These are phyloP conservation scores for Isurus oxyrinchus DNA, from an alignment of 2,113 vertebrate species.

Conservation along the genomic window DNA sequence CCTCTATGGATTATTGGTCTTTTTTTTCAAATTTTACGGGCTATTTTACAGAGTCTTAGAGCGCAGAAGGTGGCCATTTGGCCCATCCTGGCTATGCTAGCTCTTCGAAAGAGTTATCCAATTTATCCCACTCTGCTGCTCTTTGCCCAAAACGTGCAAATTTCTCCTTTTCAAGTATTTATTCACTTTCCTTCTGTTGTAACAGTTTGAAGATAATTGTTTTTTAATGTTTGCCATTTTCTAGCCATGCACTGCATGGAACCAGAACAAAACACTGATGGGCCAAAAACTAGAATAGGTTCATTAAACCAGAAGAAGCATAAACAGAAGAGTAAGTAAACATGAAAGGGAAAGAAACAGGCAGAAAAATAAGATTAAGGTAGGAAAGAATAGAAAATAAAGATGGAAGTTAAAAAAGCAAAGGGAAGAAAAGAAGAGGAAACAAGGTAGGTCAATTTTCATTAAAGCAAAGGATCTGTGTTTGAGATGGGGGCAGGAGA, in stretches of 20 bases:
- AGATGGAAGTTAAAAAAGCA: not conserved
- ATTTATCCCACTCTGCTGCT: too few species aligned
- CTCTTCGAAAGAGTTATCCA: too few species aligned
- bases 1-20: not conserved
- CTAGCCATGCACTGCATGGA: not conserved
- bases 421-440: not conserved
- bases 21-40: not conserved
- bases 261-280: not conserved
- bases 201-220: not conserved
- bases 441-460: not conserved
- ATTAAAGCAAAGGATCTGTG: not conserved
- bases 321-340: not conserved
- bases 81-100: too few species aligned
- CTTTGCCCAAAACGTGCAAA: not conserved
- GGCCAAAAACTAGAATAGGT: not conserved
- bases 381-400: not conserved
- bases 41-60: not conserved
- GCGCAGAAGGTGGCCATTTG: not conserved
- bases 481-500: not conserved
- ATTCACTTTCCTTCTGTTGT: not conserved
- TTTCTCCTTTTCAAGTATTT: not conserved
- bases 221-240: not conserved
- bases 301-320: not conserved
- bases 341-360: not conserved
- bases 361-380: not conserved